phyloP scores from a whole-genome alignment of 2,888 invertebrate species.

The Adineta ricciae region DNA sequence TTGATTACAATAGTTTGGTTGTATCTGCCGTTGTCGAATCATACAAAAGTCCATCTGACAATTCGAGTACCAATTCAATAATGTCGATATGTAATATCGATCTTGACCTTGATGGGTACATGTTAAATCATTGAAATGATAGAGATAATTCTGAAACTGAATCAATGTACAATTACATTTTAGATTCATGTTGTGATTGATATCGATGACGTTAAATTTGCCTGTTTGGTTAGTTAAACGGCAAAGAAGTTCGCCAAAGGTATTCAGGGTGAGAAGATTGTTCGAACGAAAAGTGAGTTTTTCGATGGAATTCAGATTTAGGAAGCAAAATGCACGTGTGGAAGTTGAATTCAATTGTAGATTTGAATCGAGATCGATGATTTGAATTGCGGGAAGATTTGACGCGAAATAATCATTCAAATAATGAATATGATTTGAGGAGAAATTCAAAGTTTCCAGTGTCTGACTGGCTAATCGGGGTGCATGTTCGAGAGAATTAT shows the following conservation, averaged over 20 bases:
- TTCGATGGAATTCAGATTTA: background rate
- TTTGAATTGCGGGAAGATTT: background rate
- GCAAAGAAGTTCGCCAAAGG: background rate
- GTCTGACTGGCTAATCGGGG: background rate
- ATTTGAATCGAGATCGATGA: background rate
- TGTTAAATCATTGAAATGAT: background rate
- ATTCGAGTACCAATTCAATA: background rate
- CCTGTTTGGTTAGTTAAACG: background rate
- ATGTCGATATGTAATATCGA: background rate
- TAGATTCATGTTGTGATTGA: background rate
- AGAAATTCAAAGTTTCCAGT: background rate
- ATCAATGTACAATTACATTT: conserved; percentile 19
- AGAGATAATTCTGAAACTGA: background rate
- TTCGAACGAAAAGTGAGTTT: background rate
- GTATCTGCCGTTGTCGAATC: background rate
- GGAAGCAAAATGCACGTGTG: background rate
- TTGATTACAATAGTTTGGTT: background rate
- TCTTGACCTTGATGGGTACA: conserved; percentile 18
- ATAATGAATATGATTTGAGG: background rate
- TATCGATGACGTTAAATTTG: background rate
- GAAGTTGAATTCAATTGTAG: background rate
- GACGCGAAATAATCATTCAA: background rate
- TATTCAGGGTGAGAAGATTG: background rate
- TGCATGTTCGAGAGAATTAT: background rate
- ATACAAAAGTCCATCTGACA: background rate